Conservation (phyloP, 92 coral and sea anemone genomes). For the Siderastrea siderea region DNA sequence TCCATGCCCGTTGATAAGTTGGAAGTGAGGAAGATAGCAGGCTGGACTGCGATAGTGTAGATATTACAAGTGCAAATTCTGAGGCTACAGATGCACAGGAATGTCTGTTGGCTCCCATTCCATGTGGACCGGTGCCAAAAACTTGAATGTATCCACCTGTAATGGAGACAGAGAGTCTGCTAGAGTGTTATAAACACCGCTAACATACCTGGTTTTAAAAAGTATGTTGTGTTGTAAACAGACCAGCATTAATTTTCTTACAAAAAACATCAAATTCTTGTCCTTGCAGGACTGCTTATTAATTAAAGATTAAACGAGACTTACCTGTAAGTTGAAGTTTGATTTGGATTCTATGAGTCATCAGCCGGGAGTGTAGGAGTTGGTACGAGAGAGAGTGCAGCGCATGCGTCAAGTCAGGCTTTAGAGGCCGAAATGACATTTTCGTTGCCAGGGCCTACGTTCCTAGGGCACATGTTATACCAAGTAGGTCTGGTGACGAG, state of each 20-base stretch:
- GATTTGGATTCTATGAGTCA: too few species aligned
- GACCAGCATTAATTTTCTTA: constrained; percentile 45
- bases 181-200: constrained; percentile 58
- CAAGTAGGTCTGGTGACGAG: too few species aligned
- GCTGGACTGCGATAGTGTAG: constrained; percentile 48
- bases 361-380: too few species aligned
- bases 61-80: constrained; percentile 8
- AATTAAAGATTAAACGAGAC: constrained; percentile 70
- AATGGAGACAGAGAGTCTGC: constrained; percentile 73
- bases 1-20: constrained; percentile 62
- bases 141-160: constrained; percentile 68
- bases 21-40: constrained; percentile 74
- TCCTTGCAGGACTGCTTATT: constrained; percentile 49
- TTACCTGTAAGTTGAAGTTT: too few species aligned
- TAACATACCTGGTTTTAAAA: constrained; percentile 70
- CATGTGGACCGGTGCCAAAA: constrained; percentile 52
- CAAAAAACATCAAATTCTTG: constrained; percentile 65
- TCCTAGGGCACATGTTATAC: too few species aligned
- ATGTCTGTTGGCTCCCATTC: constrained; percentile 17
- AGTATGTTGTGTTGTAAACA: constrained; percentile 63
- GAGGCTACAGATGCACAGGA: constrained; percentile 31
- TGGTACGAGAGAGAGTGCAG: too few species aligned
- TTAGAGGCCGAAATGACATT: too few species aligned
- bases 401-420: too few species aligned
- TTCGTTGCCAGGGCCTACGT: too few species aligned